Conservation (phyloP, 1,140 invertebrate species). For the Argopecten irradians region DNA sequence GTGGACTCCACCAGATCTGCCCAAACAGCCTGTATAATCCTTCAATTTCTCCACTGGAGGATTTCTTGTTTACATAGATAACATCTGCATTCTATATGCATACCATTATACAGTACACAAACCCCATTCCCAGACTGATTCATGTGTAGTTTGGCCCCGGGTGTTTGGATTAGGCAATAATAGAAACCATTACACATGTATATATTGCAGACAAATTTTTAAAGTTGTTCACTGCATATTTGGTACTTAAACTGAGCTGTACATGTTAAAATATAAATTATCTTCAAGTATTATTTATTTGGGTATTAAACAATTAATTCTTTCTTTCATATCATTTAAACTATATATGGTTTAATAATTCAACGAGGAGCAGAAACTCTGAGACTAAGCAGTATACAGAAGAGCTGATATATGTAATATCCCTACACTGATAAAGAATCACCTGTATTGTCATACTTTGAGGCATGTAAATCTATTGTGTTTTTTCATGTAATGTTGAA, state of each 20-base stretch:
- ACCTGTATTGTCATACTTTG: background rate
- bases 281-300: background rate
- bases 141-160: background rate
- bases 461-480: background rate
- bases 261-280: background rate
- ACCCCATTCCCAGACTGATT: background rate
- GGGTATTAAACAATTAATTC: background rate
- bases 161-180: background rate
- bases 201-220: background rate
- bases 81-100: slow-evolving; percentile 7
- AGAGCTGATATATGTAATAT: background rate
- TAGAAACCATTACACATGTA: background rate
- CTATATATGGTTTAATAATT: background rate
- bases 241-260: background rate
- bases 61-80: background rate
- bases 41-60: background rate
- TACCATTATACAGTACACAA: background rate
- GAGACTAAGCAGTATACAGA: background rate
- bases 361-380: background rate
- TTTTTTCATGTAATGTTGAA: background rate
- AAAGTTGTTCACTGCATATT: background rate
- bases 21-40: background rate
- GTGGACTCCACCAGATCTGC: background rate
- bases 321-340: background rate
- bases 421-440: background rate